A percentile compares a stretch with the other conserved stretches of the same genome.
phyloP scores from a whole-genome alignment of 2,797 vertebrate species.

The Platyrinchus mystaceus region DNA sequence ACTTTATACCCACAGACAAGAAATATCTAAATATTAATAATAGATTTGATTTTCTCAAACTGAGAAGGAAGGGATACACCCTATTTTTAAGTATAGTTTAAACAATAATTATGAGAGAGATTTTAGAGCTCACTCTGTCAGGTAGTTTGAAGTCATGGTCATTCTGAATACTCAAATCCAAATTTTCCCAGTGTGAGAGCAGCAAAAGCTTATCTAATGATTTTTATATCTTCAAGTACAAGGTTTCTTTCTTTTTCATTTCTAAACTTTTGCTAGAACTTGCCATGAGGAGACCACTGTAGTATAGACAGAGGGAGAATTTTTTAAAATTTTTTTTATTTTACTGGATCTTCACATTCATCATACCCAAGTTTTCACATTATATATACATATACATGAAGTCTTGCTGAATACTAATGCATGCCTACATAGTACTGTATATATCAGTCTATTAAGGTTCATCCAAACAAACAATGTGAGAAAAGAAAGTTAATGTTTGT shows the following conservation, averaged over 20 bases:
- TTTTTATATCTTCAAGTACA: background rate
- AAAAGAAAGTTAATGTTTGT: background rate
- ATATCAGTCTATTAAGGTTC: background rate
- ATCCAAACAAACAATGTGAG: background rate
- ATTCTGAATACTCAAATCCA: background rate
- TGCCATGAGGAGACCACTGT: rapidly evolving
- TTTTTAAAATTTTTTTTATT: background rate
- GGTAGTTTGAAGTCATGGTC: background rate
- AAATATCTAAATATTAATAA: background rate
- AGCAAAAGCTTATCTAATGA: background rate
- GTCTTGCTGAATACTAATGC: background rate
- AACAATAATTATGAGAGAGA: background rate
- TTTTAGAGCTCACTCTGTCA: background rate
- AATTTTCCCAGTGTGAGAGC: background rate
- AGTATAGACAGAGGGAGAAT: background rate
- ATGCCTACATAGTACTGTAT: background rate
- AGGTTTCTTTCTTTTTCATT: background rate
- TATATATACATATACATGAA: background rate
- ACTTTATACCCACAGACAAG: background rate
- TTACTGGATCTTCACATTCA: background rate
- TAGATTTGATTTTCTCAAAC: background rate
- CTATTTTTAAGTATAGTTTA: background rate
- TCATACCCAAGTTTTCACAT: background rate
- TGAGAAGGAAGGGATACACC: background rate
- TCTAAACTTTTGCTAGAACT: background rate